Conservation (phyloP, 2,113 vertebrate genomes). For the Poicephalus meyeri region DNA sequence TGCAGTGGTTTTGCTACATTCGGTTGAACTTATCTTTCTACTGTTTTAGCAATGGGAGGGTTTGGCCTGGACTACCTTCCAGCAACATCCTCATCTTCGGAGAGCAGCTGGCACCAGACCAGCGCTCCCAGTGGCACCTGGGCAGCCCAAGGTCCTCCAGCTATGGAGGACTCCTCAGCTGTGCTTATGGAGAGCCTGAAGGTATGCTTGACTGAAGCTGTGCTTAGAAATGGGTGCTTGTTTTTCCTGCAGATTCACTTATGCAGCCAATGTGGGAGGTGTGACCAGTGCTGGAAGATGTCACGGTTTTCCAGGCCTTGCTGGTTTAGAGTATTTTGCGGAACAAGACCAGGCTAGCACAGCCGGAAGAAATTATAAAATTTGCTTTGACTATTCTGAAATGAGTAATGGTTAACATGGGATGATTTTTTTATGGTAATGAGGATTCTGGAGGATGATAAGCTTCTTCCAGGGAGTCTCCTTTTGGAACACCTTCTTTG, state of each 20-base stretch:
- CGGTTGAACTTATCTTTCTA: neutral
- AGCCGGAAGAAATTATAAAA: neutral
- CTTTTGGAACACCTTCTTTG: neutral
- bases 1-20: neutral
- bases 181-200: slow-evolving; percentile 97
- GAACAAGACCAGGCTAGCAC: neutral
- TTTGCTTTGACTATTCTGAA: slow-evolving; percentile 7
- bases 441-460: neutral
- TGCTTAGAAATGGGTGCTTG: rapidly evolving
- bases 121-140: slow-evolving; percentile 82
- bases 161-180: slow-evolving; percentile 92
- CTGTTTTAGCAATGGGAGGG: slow-evolving; percentile 80
- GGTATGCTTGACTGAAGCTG: slow-evolving; percentile 68
- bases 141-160: slow-evolving; percentile 85
- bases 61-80: slow-evolving; percentile 95
- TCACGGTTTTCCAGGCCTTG: neutral
- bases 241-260: neutral
- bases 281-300: neutral
- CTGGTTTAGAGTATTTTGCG: neutral
- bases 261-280: neutral
- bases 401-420: neutral
- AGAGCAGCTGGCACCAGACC: slow-evolving; percentile 91
- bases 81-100: slow-evolving; percentile 79
- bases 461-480: neutral
- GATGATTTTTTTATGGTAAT: neutral